Conservation (phyloP, 2,888 invertebrate species). For the Acrobasis consociella region DNA sequence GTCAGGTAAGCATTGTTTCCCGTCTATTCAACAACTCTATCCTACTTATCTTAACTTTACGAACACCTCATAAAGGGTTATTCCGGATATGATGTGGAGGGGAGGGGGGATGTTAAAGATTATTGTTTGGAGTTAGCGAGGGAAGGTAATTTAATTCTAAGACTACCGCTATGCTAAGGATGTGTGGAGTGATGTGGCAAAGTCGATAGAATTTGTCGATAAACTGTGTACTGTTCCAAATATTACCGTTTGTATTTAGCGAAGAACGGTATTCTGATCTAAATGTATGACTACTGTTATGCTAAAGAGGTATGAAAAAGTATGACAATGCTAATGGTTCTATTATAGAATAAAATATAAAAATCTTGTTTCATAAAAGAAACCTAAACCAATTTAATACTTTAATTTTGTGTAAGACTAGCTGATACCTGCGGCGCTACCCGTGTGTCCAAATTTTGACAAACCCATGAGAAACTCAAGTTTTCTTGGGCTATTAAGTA, state of each 20-base stretch:
- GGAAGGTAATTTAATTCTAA: constrained; percentile 73
- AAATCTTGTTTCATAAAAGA: too few relatives aligned
- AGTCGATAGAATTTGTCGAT: not conserved
- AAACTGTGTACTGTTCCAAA: not conserved
- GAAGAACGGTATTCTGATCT: too few relatives aligned
- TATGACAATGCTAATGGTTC: too few relatives aligned
- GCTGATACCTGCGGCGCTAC: too few relatives aligned
- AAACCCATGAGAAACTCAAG: too few relatives aligned
- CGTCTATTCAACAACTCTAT: constrained; percentile 46
- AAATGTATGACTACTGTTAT: too few relatives aligned
- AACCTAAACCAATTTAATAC: too few relatives aligned
- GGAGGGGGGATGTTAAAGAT: constrained; percentile 64
- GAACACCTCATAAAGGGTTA: constrained; percentile 66
- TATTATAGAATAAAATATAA: too few relatives aligned
- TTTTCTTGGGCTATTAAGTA: too few relatives aligned
- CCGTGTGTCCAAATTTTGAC: too few relatives aligned
- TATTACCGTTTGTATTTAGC: not conserved
- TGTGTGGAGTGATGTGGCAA: constrained; percentile 36
- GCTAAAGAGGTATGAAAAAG: too few relatives aligned
- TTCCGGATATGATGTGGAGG: constrained; percentile 36
- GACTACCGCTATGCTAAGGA: constrained; percentile 63
- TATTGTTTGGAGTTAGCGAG: constrained; percentile 75
- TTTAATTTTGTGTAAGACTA: too few relatives aligned
- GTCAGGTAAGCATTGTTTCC: constrained; percentile 31
- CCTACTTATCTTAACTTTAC: constrained; percentile 63